A percentile compares a stretch with the other conserved stretches of the same genome.
Conservation (phyloP, 2,113 vertebrate species). For the Silurus asotus region DNA sequence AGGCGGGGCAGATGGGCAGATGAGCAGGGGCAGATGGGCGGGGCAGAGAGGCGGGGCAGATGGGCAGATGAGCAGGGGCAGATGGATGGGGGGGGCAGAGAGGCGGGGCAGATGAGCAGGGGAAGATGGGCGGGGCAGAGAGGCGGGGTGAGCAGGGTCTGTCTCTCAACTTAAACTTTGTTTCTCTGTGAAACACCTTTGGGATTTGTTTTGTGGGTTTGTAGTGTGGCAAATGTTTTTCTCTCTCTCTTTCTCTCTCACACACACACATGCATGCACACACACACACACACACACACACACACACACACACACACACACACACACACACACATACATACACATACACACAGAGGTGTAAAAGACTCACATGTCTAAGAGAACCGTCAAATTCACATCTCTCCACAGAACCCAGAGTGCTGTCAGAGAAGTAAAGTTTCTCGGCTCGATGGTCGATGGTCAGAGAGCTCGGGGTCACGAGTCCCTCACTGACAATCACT, state of each 20-base stretch:
- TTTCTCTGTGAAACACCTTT: too few relatives aligned
- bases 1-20: too few relatives aligned
- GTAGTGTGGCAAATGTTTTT: too few relatives aligned
- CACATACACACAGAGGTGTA: neutral
- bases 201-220: too few relatives aligned
- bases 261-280: neutral
- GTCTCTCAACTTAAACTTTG: too few relatives aligned
- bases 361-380: slow-evolving; percentile 80
- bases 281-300: slow-evolving; percentile 29
- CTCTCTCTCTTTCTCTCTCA: neutral
- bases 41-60: too few relatives aligned
- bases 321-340: slow-evolving; percentile 27
- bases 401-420: slow-evolving; percentile 84
- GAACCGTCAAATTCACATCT: slow-evolving; percentile 88
- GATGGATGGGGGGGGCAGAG: too few relatives aligned
- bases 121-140: too few relatives aligned
- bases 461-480: slow-evolving; percentile 85
- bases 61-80: too few relatives aligned
- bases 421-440: slow-evolving; percentile 87
- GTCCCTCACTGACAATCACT: slow-evolving; percentile 78
- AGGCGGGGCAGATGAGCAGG: too few relatives aligned
- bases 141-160: too few relatives aligned
- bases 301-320: neutral
- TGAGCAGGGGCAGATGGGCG: too few relatives aligned
- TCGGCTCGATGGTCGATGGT: slow-evolving; percentile 83